phyloP scores from a whole-genome alignment of 2,113 vertebrate genomes.

The Collichthys lucidus region DNA sequence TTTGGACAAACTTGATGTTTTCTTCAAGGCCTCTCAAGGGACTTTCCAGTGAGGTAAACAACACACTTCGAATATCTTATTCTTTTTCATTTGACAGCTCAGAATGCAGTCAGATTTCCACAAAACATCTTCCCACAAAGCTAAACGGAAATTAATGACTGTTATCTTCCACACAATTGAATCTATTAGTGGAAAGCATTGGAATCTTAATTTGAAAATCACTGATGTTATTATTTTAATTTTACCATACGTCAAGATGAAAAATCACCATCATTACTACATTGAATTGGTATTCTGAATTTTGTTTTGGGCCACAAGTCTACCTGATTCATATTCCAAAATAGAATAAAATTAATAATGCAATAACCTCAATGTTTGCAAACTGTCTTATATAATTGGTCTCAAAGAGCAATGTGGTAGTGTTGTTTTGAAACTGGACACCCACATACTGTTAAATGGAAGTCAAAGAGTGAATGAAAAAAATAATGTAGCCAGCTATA shows the following conservation, averaged over 20 bases:
- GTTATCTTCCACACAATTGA: constrained; percentile 60
- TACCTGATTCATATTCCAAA: neutral
- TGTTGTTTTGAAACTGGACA: constrained; percentile 12
- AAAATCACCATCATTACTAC: constrained; percentile 39
- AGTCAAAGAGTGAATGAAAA: constrained; percentile 22
- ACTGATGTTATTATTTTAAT: constrained; percentile 53
- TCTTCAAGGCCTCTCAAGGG: constrained; percentile 47
- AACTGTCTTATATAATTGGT: constrained; percentile 51
- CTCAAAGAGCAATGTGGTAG: constrained; percentile 38
- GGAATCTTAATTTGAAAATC: constrained; percentile 44
- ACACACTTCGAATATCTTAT: constrained; percentile 36
- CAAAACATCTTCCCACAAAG: neutral
- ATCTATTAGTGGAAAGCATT: constrained; percentile 36
- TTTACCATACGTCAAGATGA: constrained; percentile 51
- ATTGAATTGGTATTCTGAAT: constrained; percentile 46
- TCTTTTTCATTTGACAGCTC: constrained; percentile 63
- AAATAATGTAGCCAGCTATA: constrained; percentile 5
- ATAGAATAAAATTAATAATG: constrained; percentile 33
- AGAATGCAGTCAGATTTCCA: constrained; percentile 32
- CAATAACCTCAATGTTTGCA: constrained; percentile 36
- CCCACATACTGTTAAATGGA: neutral
- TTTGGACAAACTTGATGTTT: constrained; percentile 55
- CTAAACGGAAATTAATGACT: constrained; percentile 65
- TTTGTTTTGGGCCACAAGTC: neutral
- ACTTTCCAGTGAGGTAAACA: constrained; percentile 51